A percentile compares a stretch with the other conserved stretches of the same genome.
phyloP scores from a whole-genome alignment of 2,113 vertebrate species.

The Sclerurus mexicanus region DNA sequence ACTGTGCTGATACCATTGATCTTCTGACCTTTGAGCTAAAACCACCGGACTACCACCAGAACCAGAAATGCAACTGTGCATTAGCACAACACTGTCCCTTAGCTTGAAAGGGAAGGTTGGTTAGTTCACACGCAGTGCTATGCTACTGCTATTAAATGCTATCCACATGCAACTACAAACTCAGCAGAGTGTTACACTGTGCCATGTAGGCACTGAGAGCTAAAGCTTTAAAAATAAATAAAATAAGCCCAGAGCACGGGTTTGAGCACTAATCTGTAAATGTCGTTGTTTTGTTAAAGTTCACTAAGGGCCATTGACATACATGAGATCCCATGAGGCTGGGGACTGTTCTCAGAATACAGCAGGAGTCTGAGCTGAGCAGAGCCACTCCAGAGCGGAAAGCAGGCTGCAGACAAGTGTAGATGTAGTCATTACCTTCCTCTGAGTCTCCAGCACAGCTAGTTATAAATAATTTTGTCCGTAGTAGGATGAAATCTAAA shows the following conservation, averaged over 20 bases:
- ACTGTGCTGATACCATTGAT: neutral
- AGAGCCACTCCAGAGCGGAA: neutral
- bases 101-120: too few species aligned
- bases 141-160: neutral
- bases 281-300: neutral
- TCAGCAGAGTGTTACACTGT: fast-evolving
- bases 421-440: neutral
- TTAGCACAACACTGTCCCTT: neutral
- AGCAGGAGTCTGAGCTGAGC: neutral
- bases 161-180: neutral
- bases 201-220: neutral
- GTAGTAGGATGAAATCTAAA: neutral
- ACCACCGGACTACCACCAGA: neutral
- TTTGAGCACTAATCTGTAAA: neutral
- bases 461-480: neutral
- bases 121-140: fast-evolving
- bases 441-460: neutral
- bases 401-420: neutral
- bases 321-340: neutral
- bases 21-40: neutral
- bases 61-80: fast-evolving
- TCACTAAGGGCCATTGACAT: neutral
- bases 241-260: neutral
- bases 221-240: neutral
- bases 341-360: neutral